phyloP scores from a whole-genome alignment of 2,113 vertebrate species.

The Phalacrocorax carbo region DNA sequence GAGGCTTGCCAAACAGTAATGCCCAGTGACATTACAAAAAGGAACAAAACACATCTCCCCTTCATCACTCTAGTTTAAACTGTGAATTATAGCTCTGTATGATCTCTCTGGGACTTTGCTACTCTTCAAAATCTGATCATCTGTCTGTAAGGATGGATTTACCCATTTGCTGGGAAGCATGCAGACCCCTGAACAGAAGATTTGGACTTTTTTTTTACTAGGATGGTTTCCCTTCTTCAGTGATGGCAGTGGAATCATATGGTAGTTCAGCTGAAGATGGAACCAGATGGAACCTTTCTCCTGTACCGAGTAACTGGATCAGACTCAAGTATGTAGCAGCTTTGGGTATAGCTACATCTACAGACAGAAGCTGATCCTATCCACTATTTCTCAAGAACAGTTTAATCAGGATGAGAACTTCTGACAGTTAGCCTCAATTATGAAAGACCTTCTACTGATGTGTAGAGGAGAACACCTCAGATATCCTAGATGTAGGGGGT shows the following conservation, averaged over 20 bases:
- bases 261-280: no score
- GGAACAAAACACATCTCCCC: neutral
- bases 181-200: no score
- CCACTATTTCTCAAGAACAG: neutral
- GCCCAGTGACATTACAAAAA: neutral
- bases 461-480: neutral
- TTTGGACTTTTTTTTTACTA: no score
- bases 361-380: neutral
- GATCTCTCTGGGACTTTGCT: neutral
- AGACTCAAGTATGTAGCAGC: neutral
- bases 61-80: neutral
- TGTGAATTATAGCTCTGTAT: neutral
- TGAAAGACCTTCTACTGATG: neutral
- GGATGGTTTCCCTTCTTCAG: no score
- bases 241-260: no score
- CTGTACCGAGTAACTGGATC: neutral
- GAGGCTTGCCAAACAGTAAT: neutral
- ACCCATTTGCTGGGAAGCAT: no score
- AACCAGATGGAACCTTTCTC: no score
- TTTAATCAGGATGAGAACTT: neutral
- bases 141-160: neutral
- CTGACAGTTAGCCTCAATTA: no score
- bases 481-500: neutral
- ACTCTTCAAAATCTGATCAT: neutral
- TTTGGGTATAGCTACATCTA: neutral